These are phyloP conservation scores for Tigriopus californicus DNA, from an alignment of 2,888 invertebrate genomes.

Conservation along the genomic window DNA sequence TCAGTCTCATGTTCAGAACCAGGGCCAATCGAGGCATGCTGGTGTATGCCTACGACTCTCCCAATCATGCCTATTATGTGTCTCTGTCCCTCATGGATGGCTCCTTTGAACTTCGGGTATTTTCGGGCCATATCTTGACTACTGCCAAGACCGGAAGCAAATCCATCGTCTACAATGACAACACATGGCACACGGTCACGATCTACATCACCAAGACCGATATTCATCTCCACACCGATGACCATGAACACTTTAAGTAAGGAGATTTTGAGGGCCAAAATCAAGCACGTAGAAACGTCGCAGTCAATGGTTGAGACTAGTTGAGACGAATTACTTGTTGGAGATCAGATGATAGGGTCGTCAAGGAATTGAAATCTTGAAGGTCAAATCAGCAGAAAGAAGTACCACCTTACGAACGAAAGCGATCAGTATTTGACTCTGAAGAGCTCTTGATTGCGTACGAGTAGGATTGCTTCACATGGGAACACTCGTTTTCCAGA, in stretches of 20 bases:
- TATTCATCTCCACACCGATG: conserved; percentile 64
- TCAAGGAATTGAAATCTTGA: too few species aligned
- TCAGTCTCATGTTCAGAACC: conserved; percentile 10
- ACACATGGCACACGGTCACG: conserved; percentile 82
- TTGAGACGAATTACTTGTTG: too few species aligned
- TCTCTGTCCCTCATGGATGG: conserved; percentile 41
- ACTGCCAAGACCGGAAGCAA: conserved; percentile 21
- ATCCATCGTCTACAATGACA: conserved; percentile 52
- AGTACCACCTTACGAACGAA: background rate
- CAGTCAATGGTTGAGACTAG: too few species aligned
- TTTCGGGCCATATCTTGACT: conserved; percentile 42
- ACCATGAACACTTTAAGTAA: conserved; percentile 48
- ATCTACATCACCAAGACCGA: conserved; percentile 30
- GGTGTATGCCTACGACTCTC: conserved; percentile 35
- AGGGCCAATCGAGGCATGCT: background rate
- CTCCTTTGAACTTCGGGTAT: conserved; percentile 37
- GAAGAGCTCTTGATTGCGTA: too few species aligned
- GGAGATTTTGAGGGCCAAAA: too few species aligned
- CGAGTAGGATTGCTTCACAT: background rate
- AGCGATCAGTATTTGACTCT: background rate
- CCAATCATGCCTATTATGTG: conserved; percentile 27
- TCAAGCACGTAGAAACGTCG: too few species aligned
- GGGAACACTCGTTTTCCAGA: background rate
- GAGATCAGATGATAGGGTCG: too few species aligned
- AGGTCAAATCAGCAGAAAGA: background rate